Evolutionary conservation across 2,888 invertebrate species (phyloP).

Genomic region (Conomelus anceps): DNA sequence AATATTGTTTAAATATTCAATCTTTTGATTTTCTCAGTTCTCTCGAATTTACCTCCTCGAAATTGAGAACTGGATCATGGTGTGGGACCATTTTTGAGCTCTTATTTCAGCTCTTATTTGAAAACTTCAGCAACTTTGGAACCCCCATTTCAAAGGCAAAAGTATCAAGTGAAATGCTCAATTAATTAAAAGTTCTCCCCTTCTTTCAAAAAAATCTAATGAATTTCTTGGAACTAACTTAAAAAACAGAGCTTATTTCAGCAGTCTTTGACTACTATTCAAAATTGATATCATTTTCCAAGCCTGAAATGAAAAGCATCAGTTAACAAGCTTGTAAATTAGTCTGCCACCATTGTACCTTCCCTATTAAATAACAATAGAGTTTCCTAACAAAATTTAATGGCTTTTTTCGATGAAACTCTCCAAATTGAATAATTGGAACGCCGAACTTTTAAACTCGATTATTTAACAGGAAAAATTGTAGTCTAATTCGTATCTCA

Average conservation of each 20-base stretch:
- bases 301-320: neutral
- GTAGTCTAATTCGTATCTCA: neutral
- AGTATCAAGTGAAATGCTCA: neutral
- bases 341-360: neutral
- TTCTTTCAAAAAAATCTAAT: neutral
- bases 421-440: neutral
- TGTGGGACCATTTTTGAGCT: too few species aligned
- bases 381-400: neutral
- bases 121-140: neutral
- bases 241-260: too few species aligned
- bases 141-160: neutral
- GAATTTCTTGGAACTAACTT: neutral
- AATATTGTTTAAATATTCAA: too few species aligned
- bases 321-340: neutral
- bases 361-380: neutral
- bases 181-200: neutral
- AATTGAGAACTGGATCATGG: too few species aligned
- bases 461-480: neutral
- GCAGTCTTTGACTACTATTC: neutral
- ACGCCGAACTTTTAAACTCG: too few species aligned
- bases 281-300: neutral
- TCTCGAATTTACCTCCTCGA: too few species aligned
- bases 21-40: too few species aligned
- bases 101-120: neutral
- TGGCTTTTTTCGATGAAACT: neutral